Evolutionary conservation across 2,888 invertebrate genomes (phyloP), one percentile per base, ranked within the genome.

Genomic region (Myopa testacea): DNA sequence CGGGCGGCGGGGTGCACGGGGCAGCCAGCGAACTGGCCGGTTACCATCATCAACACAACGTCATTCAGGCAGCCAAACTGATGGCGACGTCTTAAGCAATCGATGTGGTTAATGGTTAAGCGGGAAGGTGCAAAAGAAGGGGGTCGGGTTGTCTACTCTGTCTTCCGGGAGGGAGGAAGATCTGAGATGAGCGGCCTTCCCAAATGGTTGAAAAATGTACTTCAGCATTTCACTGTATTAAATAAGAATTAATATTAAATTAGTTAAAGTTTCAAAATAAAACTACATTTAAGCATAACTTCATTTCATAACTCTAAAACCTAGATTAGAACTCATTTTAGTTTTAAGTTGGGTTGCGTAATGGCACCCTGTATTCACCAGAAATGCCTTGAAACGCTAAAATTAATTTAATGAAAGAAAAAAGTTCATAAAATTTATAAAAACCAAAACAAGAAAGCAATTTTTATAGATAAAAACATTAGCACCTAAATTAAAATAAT

Each of bases 31-130:
- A 86, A 60, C 85, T 87, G 75, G 82, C 79, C 80, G 94, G 95
- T 45, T 95, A 95, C 89, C 94, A 95, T 86, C 95, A 95, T 89
- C 95, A 95, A 87, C 95, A 95, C 86, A 95, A 95, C 90, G 95
- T 95, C 81, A 95, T 95, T 62, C 94, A 95, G 80, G 94, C 95
- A 79, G 95, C 95, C 77, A 95, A 95, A 88, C 91, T 95, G 81
- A 94, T 95, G 93, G 95, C 95, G 14, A 94, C 95, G 77, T 95
- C 95, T 89, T 95, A 94, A 91, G 80, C 55, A n/a, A 12, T n/a
- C n/a, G 55, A 16, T 55, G 55, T n/a, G 55, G 55, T 45, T 45
- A 45, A 45, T n/a, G 55, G 55, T 45, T 45, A 45, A 45, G 6
- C 45, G 45, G 45, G 45, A 45, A 45, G 45, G 7, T 45, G 45